Base-by-base conservation (phyloP, 1,140 invertebrate species). In the Pissodes strobi region DNA sequence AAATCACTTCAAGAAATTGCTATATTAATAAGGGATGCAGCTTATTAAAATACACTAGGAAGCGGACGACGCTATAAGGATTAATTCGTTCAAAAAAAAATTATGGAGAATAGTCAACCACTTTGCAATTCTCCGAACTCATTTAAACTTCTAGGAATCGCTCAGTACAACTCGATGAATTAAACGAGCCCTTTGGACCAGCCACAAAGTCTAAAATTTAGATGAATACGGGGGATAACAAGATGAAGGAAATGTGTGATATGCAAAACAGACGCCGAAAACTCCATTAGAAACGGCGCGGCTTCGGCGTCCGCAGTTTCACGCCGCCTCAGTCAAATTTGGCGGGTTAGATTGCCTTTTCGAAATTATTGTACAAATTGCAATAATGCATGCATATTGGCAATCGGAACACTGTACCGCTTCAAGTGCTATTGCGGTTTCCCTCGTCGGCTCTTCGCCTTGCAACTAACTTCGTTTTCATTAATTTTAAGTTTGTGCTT, bases 361-460 rank as follows among this genome's bases (percentile, higher is more conserved):
- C 57, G 68, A 69, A 72, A 73, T 73, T 75, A 74, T 75, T 73
- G 69, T 73, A 75, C 74, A 75, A 75, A 75, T 75, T 75, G 74
- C 72, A 75, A 72, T 75, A 75, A 75, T 75, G 69, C 71, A 75
- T 75, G 74, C 74, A 75, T 74, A 75, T 75, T 75, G 74, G 72
- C 72, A 75, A 75, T 75, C 66, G 73, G 66, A 64, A 70, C 38
- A 56, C 30, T 43, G 22, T 43, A 27, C 34, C 58, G 58, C 30
- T 46, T 38, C 30, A 37, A 27, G 25, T 51, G 15, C 48, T 23
- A 25, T 23, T 51, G 48, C 25, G 48, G 48, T 22, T 18, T 51
- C 30, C 48, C 48, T 48, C 17, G 8, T 43, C 17, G 12, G 19
- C 23, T 55, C 30, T 34, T 17, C 43, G 19, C 13, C 56, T 52